A percentile compares a stretch with the other conserved stretches of the same genome.
phyloP scores from a whole-genome alignment of 2,797 vertebrate genomes.

The Denticeps clupeoides region DNA sequence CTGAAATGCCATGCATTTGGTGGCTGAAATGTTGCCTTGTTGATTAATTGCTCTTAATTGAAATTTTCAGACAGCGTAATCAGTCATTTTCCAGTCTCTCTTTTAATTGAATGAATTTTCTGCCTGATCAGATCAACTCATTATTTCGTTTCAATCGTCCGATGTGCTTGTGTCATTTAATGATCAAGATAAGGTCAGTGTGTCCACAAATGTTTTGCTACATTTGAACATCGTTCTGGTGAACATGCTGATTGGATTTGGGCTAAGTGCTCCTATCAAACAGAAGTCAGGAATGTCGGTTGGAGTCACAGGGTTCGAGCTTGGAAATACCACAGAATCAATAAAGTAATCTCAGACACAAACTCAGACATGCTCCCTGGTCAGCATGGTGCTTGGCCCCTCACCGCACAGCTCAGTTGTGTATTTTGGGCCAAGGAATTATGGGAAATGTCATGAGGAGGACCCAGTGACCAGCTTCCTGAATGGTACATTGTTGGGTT shows the following conservation, averaged over 20 bases:
- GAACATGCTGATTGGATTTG: slow-evolving; percentile 25
- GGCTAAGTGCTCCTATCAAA: slow-evolving; percentile 27
- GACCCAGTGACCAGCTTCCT: too few relatives aligned
- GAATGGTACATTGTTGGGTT: too few relatives aligned
- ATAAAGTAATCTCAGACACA: too few relatives aligned
- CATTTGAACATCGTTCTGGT: slow-evolving; percentile 28
- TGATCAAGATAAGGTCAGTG: slow-evolving; percentile 62
- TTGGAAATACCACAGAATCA: too few relatives aligned
- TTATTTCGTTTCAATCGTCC: background rate
- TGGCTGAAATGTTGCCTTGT: background rate
- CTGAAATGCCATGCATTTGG: too few relatives aligned
- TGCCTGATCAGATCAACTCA: background rate
- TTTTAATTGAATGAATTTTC: slow-evolving; percentile 1
- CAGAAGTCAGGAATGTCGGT: too few relatives aligned
- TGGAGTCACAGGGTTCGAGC: too few relatives aligned
- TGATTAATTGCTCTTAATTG: slow-evolving; percentile 1
- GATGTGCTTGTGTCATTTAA: slow-evolving; percentile 54
- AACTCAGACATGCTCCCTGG: too few relatives aligned
- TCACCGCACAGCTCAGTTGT: too few relatives aligned
- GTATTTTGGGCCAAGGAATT: too few relatives aligned
- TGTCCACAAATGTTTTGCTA: slow-evolving; percentile 24
- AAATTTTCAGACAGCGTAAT: background rate
- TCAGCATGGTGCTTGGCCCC: too few relatives aligned
- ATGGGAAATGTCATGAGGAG: too few relatives aligned
- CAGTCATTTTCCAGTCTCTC: background rate